These are phyloP conservation scores for Spisula subtruncata DNA, from an alignment of 2,888 invertebrate genomes.

Conservation along the genomic window DNA sequence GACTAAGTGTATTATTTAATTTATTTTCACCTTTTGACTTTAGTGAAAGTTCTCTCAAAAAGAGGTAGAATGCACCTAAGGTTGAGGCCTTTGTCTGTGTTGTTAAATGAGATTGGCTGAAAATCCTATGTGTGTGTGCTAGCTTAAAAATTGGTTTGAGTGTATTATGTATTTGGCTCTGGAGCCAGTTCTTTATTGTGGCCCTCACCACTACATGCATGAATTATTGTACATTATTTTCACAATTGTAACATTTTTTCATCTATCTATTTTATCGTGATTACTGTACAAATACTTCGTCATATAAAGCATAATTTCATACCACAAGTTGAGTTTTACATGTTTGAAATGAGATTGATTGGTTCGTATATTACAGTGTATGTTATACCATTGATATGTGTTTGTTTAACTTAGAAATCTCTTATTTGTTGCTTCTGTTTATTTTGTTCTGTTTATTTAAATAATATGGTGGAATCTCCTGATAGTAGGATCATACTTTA, in stretches of 20 bases:
- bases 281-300: not conserved
- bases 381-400: not conserved
- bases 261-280: not conserved
- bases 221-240: not conserved
- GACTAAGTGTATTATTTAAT: too few relatives aligned
- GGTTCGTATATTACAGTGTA: not conserved
- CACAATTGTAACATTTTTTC: not conserved
- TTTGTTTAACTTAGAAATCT: conserved; percentile 11
- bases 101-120: too few relatives aligned
- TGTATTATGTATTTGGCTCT: too few relatives aligned
- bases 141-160: too few relatives aligned
- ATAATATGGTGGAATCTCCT: conserved; percentile 18
- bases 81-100: too few relatives aligned
- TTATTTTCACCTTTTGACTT: too few relatives aligned
- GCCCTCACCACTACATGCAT: not conserved
- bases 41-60: too few relatives aligned
- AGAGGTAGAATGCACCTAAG: too few relatives aligned
- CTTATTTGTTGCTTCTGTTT: conserved; percentile 28
- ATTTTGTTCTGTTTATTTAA: not conserved
- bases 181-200: too few relatives aligned
- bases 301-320: not conserved
- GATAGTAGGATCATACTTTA: not conserved
- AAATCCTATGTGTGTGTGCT: too few relatives aligned
- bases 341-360: not conserved
- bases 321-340: not conserved